Conservation (phyloP, 2,888 invertebrate species). For the Meiosimyza decipiens region DNA sequence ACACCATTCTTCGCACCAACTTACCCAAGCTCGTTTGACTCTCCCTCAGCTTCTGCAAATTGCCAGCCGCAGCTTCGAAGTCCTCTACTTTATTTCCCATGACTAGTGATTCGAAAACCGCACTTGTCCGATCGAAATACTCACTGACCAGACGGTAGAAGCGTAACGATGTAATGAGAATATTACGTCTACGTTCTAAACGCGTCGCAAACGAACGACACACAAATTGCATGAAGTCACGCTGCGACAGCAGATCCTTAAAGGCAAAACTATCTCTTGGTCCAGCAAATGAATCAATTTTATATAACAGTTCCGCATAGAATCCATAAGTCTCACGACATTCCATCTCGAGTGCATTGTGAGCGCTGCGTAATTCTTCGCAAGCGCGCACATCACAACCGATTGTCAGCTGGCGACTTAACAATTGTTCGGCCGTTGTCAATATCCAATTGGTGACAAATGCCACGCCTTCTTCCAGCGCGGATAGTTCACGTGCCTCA, state of each 20-base stretch:
- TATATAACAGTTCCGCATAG: constrained; percentile 81
- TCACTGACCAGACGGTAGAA: constrained; percentile 82
- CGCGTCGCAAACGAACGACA: constrained; percentile 81
- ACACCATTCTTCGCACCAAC: constrained; percentile 35
- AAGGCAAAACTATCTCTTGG: constrained; percentile 62
- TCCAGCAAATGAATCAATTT: constrained; percentile 73
- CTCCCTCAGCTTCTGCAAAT: constrained; percentile 72
- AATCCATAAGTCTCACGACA: constrained; percentile 83
- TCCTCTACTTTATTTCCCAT: constrained; percentile 70
- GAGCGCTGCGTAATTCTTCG: constrained; percentile 77
- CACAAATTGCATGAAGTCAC: constrained; percentile 85
- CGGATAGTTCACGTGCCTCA: constrained; percentile 72
- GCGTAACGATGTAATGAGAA: constrained; percentile 78
- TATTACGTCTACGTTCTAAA: constrained; percentile 78
- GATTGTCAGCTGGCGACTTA: constrained; percentile 77
- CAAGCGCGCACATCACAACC: constrained; percentile 80
- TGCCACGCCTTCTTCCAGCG: constrained; percentile 74
- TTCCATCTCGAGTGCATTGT: constrained; percentile 79
- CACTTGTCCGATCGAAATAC: constrained; percentile 76
- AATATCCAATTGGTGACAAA: constrained; percentile 83
- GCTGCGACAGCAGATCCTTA: constrained; percentile 76
- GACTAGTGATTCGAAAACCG: constrained; percentile 75
- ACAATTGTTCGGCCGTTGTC: constrained; percentile 79
- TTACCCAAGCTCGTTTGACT: constrained; percentile 73
- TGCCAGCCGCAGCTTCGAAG: constrained; percentile 70